Percentiles rank a stretch among this genome's conserved stretches.
Conservation (phyloP, 53 echinoderm and acorn worm genomes). For the Luidia sarsii region DNA sequence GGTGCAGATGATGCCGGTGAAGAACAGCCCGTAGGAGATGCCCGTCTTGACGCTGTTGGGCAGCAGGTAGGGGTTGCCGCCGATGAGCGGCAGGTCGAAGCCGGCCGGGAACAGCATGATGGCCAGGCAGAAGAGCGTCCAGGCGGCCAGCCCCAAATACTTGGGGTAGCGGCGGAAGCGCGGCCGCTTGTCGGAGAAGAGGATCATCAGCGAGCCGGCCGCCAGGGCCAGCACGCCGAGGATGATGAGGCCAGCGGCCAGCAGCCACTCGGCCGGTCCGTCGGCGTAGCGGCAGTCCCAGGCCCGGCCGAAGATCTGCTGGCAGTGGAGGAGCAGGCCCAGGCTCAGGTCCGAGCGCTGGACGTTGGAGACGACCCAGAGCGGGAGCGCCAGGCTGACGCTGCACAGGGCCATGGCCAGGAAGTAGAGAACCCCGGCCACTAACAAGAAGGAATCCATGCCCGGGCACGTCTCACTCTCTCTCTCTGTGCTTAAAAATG, state of each 20-base stretch:
- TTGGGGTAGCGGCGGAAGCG: slow-evolving; percentile 83
- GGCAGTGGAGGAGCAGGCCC: slow-evolving; percentile 86
- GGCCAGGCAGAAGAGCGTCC: slow-evolving; percentile 93
- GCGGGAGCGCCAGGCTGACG: slow-evolving; percentile 77
- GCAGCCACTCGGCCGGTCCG: slow-evolving; percentile 81
- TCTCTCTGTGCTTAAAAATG: too few species aligned
- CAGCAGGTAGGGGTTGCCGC: slow-evolving; percentile 87
- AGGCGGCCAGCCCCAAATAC: slow-evolving; percentile 83
- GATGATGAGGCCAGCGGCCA: slow-evolving; percentile 83
- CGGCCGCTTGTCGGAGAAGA: slow-evolving; percentile 81
- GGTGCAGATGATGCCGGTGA: slow-evolving; percentile 90
- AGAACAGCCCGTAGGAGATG: slow-evolving; percentile 92
- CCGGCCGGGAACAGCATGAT: slow-evolving; percentile 95
- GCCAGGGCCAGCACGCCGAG: slow-evolving; percentile 72
- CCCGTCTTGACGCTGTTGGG: slow-evolving; percentile 93
- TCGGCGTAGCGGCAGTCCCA: slow-evolving; percentile 84
- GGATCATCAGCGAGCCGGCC: slow-evolving; percentile 77
- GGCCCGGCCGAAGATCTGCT: slow-evolving; percentile 85
- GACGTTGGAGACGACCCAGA: slow-evolving; percentile 83
- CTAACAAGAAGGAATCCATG: slow-evolving; percentile 96
- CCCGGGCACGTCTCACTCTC: too few species aligned
- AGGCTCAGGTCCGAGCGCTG: slow-evolving; percentile 79
- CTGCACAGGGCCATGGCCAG: slow-evolving; percentile 77
- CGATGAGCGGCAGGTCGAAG: slow-evolving; percentile 90
- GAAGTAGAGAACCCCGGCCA: slow-evolving; percentile 84